Conservation (phyloP, 2,797 vertebrate species). For the Ispidina picta region DNA sequence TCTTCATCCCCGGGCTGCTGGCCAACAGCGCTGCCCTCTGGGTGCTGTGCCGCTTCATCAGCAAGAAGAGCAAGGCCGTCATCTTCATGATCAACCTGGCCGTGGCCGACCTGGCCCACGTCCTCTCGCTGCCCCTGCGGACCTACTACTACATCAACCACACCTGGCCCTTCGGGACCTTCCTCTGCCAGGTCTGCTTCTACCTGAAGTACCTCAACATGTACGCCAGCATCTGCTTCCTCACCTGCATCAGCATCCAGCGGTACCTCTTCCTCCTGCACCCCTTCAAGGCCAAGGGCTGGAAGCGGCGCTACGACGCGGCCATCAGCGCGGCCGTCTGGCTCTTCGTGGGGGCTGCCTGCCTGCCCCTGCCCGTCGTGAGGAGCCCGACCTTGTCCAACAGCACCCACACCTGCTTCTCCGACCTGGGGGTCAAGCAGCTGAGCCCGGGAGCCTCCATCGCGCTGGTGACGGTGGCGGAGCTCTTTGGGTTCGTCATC, state of each 20-base stretch:
- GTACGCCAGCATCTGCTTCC: slow-evolving; percentile 89
- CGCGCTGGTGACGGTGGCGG: slow-evolving; percentile 77
- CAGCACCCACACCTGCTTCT: slow-evolving; percentile 79
- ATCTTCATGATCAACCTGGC: slow-evolving; percentile 94
- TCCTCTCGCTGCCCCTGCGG: slow-evolving; percentile 84
- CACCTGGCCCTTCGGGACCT: slow-evolving; percentile 84
- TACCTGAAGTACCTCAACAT: slow-evolving; percentile 94
- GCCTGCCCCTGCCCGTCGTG: slow-evolving; percentile 83
- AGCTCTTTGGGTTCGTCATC: slow-evolving; percentile 87
- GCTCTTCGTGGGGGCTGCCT: slow-evolving; percentile 82
- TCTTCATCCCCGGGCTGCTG: slow-evolving; percentile 88
- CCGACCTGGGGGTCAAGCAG: slow-evolving; percentile 82
- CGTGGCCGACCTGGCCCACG: slow-evolving; percentile 85
- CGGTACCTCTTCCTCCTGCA: slow-evolving; percentile 85
- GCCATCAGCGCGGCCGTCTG: slow-evolving; percentile 81
- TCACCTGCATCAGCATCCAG: slow-evolving; percentile 91
- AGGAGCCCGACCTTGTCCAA: slow-evolving; percentile 66
- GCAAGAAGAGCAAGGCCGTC: slow-evolving; percentile 86
- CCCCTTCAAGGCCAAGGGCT: slow-evolving; percentile 85
- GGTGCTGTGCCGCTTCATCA: slow-evolving; percentile 86
- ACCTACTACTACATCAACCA: slow-evolving; percentile 86
- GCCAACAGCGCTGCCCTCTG: slow-evolving; percentile 87
- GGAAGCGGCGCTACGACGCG: slow-evolving; percentile 86
- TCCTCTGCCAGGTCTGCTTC: slow-evolving; percentile 87
- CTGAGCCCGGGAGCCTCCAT: slow-evolving; percentile 47